phyloP scores from a whole-genome alignment of 2,113 vertebrate species.

The Alaudala cheleensis region DNA sequence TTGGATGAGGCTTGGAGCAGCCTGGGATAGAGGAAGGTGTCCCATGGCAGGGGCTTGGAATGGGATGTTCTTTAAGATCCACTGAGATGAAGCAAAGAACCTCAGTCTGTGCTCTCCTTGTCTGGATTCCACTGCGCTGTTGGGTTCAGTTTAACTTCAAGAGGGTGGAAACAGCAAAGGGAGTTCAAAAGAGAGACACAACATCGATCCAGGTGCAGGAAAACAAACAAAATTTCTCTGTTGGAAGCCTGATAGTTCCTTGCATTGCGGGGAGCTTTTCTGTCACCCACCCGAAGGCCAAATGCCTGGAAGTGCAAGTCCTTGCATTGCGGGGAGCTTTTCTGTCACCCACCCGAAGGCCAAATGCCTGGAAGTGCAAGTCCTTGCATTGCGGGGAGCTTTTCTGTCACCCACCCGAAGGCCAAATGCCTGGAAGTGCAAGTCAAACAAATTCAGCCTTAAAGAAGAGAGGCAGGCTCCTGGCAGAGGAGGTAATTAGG shows the following conservation, averaged over 20 bases:
- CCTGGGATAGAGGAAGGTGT: background rate
- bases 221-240: background rate
- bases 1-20: fast-evolving
- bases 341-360: background rate
- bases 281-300: background rate
- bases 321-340: background rate
- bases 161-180: background rate
- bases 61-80: background rate
- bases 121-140: background rate
- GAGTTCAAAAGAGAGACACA: background rate
- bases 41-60: background rate
- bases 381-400: fast-evolving
- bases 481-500: background rate
- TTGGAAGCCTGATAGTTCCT: background rate
- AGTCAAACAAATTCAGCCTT: background rate
- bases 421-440: background rate
- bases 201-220: background rate
- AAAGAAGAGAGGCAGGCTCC: background rate
- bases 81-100: background rate
- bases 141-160: background rate
- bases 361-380: background rate
- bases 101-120: background rate
- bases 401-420: background rate
- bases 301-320: background rate
- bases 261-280: background rate